Evolutionary conservation across 2,888 invertebrate species (phyloP).

Genomic region (Halictus quadricinctus): DNA sequence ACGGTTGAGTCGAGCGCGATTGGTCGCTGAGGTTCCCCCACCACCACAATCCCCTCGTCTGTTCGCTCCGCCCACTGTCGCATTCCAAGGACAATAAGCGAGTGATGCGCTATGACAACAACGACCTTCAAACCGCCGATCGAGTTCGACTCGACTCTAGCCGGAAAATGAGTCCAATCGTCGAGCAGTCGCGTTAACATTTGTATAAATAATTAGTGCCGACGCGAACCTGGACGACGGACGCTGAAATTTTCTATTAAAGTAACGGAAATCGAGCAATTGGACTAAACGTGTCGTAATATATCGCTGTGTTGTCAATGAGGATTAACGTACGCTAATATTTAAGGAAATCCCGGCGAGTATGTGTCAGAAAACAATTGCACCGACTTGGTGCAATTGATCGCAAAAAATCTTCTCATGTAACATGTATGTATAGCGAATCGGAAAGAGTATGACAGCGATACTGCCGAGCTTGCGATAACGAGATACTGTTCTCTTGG

Average conservation of each 20-base stretch:
- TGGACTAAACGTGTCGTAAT: constrained; percentile 28
- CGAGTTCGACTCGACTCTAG: neutral
- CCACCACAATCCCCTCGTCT: neutral
- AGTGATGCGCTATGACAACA: neutral
- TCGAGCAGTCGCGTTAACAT: constrained; percentile 31
- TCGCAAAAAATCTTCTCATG: constrained; percentile 10
- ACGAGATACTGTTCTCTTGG: constrained; percentile 25
- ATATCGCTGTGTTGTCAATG: constrained; percentile 42
- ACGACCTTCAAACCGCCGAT: neutral
- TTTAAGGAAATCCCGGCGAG: constrained; percentile 34
- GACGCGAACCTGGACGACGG: neutral
- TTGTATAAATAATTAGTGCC: constrained; percentile 38
- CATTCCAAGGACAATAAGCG: neutral
- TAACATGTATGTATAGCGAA: neutral
- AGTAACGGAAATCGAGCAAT: constrained; percentile 11
- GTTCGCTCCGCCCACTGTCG: neutral
- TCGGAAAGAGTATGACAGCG: neutral
- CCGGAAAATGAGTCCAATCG: constrained; percentile 33
- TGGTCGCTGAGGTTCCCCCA: neutral
- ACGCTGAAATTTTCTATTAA: constrained; percentile 46
- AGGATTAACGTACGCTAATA: constrained; percentile 46
- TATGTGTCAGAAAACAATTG: constrained; percentile 24
- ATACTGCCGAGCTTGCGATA: constrained; percentile 44
- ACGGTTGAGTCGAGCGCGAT: constrained; percentile 1
- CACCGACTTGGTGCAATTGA: constrained; percentile 17